These are phyloP conservation scores for Subacronicta megacephala DNA, from an alignment of 2,888 invertebrate genomes.

Conservation along the genomic window DNA sequence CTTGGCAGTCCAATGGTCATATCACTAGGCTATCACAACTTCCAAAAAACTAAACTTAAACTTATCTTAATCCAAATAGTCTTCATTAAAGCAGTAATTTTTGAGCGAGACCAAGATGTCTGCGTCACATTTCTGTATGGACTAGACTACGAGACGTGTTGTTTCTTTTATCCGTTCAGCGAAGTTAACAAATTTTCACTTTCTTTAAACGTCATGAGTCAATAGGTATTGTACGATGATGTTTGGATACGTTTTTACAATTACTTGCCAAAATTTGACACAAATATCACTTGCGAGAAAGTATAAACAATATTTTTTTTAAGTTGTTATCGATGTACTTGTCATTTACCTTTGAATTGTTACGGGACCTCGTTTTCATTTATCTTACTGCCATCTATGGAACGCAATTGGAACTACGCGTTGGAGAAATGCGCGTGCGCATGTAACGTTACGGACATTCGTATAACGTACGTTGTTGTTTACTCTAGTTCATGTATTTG, in stretches of 20 bases:
- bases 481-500: slow-evolving; percentile 10
- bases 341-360: too few species aligned
- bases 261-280: slow-evolving; percentile 20
- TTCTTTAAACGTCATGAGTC: slow-evolving; percentile 12
- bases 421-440: neutral
- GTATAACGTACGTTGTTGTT: neutral
- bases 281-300: slow-evolving; percentile 23
- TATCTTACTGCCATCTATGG: slow-evolving; percentile 39
- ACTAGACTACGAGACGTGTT: neutral
- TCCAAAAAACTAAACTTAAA: too few species aligned
- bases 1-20: too few species aligned
- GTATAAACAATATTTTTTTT: slow-evolving; percentile 1
- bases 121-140: too few species aligned
- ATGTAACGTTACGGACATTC: neutral
- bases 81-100: too few species aligned
- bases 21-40: too few species aligned
- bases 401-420: slow-evolving; percentile 9
- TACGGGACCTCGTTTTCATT: too few species aligned
- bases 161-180: neutral
- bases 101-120: too few species aligned
- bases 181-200: slow-evolving; percentile 8
- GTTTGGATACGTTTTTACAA: slow-evolving; percentile 25
- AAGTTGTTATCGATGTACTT: neutral
- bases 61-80: too few species aligned
- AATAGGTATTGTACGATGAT: slow-evolving; percentile 19